Evolutionary conservation across 1,140 invertebrate genomes (phyloP).

Genomic region (Dysdera silvatica): DNA sequence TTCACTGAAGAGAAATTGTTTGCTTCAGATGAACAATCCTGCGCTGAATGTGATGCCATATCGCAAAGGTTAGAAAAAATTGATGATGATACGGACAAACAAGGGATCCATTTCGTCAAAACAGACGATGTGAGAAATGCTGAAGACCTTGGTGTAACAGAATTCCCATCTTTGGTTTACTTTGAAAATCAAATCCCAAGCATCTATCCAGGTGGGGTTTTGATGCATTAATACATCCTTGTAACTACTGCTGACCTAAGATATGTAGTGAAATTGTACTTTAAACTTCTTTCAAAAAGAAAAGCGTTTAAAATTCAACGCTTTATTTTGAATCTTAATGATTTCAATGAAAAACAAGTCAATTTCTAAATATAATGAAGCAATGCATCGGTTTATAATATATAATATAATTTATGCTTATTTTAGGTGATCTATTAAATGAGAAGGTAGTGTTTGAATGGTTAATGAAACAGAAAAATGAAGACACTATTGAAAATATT

Average conservation of each 20-base stretch:
- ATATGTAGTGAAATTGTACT: too few relatives aligned
- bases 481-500: constrained; percentile 86
- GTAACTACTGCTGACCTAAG: too few relatives aligned
- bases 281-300: too few relatives aligned
- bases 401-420: constrained; percentile 31
- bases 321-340: neutral
- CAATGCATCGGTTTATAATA: too few relatives aligned
- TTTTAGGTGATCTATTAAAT: constrained; percentile 65
- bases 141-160: constrained; percentile 76
- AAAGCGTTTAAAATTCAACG: neutral
- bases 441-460: constrained; percentile 80
- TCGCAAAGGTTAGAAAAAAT: constrained; percentile 85
- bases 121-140: constrained; percentile 81
- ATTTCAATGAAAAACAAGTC: neutral
- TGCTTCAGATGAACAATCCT: constrained; percentile 57
- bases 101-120: constrained; percentile 89
- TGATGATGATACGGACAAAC: constrained; percentile 84
- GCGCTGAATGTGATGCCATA: constrained; percentile 69
- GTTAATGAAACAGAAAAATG: constrained; percentile 85
- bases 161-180: constrained; percentile 51
- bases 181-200: constrained; percentile 71
- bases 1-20: constrained; percentile 14
- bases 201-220: constrained; percentile 80
- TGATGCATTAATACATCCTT: neutral
- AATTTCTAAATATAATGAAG: too few relatives aligned